A percentile compares a stretch with the other conserved stretches of the same genome.
Evolutionary conservation across 2,113 vertebrate species (phyloP).

Genomic region (Axis porcinus): DNA sequence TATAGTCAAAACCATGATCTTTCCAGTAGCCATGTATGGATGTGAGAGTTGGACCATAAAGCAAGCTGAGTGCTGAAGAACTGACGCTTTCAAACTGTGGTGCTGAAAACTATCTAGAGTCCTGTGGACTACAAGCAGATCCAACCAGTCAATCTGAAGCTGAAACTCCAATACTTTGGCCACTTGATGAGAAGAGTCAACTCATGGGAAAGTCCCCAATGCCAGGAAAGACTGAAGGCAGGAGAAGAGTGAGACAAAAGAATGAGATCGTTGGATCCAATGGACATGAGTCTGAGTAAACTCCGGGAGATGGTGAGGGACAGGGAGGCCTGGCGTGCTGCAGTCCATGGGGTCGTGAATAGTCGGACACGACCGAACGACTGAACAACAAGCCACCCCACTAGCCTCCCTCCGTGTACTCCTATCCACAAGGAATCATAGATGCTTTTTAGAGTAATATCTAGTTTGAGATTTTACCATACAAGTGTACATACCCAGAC

Average conservation of each 20-base stretch:
- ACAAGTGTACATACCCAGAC: neutral
- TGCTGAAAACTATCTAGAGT: neutral
- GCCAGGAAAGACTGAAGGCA: neutral
- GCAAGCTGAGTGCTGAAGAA: neutral
- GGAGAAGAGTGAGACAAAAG: neutral
- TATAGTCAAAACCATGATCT: neutral
- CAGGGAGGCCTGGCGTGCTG: neutral
- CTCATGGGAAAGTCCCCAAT: neutral
- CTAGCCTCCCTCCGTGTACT: neutral
- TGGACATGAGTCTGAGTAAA: neutral
- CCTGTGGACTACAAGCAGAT: neutral
- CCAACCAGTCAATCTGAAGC: neutral
- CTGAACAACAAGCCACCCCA: neutral
- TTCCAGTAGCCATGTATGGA: neutral
- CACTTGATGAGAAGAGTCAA: neutral
- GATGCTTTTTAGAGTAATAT: neutral
- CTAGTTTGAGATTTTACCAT: neutral
- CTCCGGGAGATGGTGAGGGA: neutral
- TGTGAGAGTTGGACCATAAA: neutral
- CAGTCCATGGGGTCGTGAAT: neutral
- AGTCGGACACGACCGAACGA: neutral
- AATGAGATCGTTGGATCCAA: neutral
- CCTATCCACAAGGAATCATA: neutral
- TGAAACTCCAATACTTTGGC: neutral
- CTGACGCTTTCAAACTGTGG: neutral